Conservation (phyloP, 2,888 invertebrate species). For the Tenodera sinensis region DNA sequence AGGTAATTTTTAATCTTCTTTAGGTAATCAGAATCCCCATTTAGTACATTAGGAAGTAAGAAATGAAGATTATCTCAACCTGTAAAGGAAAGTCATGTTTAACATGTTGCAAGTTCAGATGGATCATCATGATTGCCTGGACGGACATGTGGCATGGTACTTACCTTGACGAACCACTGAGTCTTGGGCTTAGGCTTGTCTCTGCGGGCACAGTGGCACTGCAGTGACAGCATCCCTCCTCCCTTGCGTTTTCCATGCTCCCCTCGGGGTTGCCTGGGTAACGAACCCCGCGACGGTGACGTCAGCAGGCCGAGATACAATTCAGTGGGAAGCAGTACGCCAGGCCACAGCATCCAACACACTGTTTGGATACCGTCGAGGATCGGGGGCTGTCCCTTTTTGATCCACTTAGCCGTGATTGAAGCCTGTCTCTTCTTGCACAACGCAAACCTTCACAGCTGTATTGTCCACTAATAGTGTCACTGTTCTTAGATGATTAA, state of each 20-base stretch:
- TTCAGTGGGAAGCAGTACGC: constrained; percentile 1
- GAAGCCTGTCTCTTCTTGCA: neutral
- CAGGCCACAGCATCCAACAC: constrained; percentile 13
- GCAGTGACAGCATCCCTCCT: constrained; percentile 36
- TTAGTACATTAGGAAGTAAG: too few relatives aligned
- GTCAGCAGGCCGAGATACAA: constrained; percentile 1
- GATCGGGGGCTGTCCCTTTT: neutral
- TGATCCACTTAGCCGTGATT: neutral
- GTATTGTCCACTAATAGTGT: neutral
- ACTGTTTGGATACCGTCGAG: neutral
- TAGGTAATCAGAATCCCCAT: too few relatives aligned
- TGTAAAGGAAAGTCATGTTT: too few relatives aligned
- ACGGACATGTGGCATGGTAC: constrained; percentile 35
- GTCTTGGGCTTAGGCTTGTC: constrained; percentile 45
- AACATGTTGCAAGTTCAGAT: too few relatives aligned
- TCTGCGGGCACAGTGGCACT: constrained; percentile 37
- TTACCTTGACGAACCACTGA: constrained; percentile 73
- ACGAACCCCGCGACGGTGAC: neutral
- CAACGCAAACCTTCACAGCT: too few relatives aligned
- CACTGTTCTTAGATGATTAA: neutral
- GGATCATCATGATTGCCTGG: too few relatives aligned
- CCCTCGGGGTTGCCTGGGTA: neutral
- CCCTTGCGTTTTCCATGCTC: neutral
- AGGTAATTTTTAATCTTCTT: too few relatives aligned
- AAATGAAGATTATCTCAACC: too few relatives aligned